Conservation (phyloP, 2,113 vertebrate species). For the Alexandromys fortis region DNA sequence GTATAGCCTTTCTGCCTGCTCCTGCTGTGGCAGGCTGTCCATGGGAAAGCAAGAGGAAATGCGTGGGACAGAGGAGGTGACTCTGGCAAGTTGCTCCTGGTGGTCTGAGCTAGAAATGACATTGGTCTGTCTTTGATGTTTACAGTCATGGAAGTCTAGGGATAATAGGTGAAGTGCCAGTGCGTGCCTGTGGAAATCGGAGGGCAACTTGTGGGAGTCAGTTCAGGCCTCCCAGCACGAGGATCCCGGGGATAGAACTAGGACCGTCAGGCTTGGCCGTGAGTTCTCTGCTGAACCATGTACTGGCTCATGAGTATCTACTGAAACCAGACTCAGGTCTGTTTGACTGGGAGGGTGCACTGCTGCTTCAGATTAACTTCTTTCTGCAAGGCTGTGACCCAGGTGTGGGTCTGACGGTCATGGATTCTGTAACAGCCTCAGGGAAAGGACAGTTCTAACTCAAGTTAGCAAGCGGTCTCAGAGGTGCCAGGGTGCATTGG, state of each 20-base stretch:
- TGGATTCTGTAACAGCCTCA: not conserved
- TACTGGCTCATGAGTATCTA: not conserved
- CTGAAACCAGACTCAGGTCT: not conserved
- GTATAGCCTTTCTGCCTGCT: not conserved
- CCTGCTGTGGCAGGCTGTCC: not conserved
- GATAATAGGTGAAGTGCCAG: not conserved
- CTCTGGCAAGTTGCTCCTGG: not conserved
- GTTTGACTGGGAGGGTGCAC: accelerated
- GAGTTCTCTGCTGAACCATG: not conserved
- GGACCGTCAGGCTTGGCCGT: too few species aligned
- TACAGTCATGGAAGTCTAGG: not conserved
- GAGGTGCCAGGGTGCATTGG: not conserved
- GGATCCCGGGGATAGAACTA: not conserved
- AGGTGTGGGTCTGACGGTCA: not conserved
- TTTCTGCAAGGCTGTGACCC: not conserved
- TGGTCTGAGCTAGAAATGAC: not conserved
- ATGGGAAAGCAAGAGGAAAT: not conserved
- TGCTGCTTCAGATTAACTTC: not conserved
- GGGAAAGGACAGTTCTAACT: not conserved
- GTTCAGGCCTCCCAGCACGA: not conserved
- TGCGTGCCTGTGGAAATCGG: not conserved
- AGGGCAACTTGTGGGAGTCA: not conserved
- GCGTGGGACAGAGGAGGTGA: not conserved
- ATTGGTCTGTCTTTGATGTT: not conserved
- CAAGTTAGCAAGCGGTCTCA: not conserved